These are phyloP conservation scores for Ardeotis arabs DNA, from an alignment of 2,113 vertebrate species.

Conservation along the genomic window DNA sequence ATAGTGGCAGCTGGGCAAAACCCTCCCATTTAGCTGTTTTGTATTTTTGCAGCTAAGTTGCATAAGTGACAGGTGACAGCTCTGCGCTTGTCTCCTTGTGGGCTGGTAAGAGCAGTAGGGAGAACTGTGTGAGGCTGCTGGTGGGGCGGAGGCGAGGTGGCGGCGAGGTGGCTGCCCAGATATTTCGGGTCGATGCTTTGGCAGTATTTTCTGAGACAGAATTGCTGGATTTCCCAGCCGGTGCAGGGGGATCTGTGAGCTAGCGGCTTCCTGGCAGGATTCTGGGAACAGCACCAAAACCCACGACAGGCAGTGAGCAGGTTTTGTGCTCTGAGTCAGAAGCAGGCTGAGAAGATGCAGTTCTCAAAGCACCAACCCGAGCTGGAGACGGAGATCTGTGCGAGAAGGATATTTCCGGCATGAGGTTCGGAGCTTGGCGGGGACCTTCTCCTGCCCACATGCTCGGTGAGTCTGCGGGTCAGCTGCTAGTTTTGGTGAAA, in stretches of 20 bases:
- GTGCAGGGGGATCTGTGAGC: not conserved
- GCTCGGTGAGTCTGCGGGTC: not conserved
- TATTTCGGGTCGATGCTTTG: not conserved
- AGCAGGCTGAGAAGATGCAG: constrained; percentile 34
- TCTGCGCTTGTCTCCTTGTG: not conserved
- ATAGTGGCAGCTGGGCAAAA: not conserved
- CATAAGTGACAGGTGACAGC: constrained; percentile 9
- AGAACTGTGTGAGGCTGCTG: not conserved
- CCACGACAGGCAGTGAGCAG: not conserved
- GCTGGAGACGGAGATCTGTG: not conserved
- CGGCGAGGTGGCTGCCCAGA: not conserved
- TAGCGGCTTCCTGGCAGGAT: not conserved
- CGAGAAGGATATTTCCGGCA: not conserved
- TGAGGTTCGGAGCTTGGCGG: not conserved
- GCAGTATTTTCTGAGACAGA: not conserved
- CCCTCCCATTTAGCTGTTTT: not conserved
- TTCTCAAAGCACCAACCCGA: not conserved
- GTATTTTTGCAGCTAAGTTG: not conserved
- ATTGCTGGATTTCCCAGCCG: not conserved
- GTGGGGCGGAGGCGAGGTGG: not conserved
- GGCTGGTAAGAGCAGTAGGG: not conserved
- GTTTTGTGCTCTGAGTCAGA: constrained; percentile 49
- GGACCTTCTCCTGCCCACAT: not conserved
- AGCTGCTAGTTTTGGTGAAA: not conserved
- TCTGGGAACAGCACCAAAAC: constrained; percentile 53